Conservation (phyloP, 2,888 invertebrate genomes). For the Doris montereyensis region DNA sequence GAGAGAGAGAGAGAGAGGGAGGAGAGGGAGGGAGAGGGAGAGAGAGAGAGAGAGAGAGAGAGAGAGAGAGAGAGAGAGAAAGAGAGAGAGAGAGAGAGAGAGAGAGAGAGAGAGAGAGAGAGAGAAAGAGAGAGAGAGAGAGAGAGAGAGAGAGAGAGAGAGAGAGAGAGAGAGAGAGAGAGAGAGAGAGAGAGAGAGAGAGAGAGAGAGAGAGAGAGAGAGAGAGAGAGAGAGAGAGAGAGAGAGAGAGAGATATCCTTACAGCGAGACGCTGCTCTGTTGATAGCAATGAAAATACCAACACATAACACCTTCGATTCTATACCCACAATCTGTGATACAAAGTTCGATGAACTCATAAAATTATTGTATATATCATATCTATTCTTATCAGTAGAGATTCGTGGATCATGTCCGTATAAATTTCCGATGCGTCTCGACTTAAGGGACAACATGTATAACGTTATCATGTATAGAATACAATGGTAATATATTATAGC, state of each 20-base stretch:
- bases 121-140: not conserved
- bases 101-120: not conserved
- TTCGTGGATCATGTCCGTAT: too few relatives aligned
- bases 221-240: not conserved
- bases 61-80: not conserved
- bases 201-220: conserved; percentile 20
- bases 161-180: not conserved
- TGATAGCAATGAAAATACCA: too few relatives aligned
- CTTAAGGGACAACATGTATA: too few relatives aligned
- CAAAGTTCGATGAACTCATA: too few relatives aligned
- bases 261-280: too few relatives aligned
- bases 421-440: too few relatives aligned
- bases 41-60: not conserved
- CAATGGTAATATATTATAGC: too few relatives aligned
- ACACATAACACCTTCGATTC: too few relatives aligned
- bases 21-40: not conserved
- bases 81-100: not conserved
- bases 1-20: not conserved
- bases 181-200: conserved; percentile 20
- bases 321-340: too few relatives aligned
- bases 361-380: too few relatives aligned
- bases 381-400: too few relatives aligned
- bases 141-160: not conserved
- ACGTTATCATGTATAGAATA: too few relatives aligned
- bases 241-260: not conserved